These are phyloP conservation scores for Coelinius sp. DNA, from an alignment of 2,888 invertebrate species.

Conservation along the genomic window DNA sequence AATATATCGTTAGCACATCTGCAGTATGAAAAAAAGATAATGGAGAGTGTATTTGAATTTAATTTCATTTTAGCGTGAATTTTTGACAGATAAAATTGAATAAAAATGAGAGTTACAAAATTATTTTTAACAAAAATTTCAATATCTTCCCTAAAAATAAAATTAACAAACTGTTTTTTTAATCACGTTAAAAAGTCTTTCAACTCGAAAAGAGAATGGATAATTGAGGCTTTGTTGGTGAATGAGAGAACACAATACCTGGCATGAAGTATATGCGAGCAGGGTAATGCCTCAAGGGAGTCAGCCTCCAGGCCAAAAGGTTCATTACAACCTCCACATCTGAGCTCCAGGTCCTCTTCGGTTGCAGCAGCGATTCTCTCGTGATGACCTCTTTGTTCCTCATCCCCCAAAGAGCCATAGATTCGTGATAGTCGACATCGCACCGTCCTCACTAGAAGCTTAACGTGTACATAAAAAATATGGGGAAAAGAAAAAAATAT, in stretches of 20 bases:
- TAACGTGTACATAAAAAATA: conserved; percentile 28
- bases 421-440: conserved; percentile 85
- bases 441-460: conserved; percentile 86
- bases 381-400: conserved; percentile 83
- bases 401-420: conserved; percentile 86
- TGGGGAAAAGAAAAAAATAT: neutral
- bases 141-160: no score
- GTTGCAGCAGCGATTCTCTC: conserved; percentile 79
- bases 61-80: no score
- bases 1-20: conserved; percentile 81
- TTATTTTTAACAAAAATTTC: no score
- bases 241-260: conserved; percentile 73
- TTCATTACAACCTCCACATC: conserved; percentile 87
- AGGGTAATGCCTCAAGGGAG: conserved; percentile 85
- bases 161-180: no score
- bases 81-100: no score
- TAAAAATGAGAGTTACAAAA: no score
- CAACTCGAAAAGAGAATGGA: neutral
- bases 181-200: neutral
- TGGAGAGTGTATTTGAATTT: neutral
- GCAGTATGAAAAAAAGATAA: conserved; percentile 26
- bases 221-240: neutral
- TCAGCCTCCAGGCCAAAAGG: conserved; percentile 82
- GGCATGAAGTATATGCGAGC: conserved; percentile 89
- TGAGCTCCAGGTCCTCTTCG: conserved; percentile 81